These are phyloP conservation scores for Pseudomyrmex cubaensis DNA, from an alignment of 1,140 invertebrate genomes.

Conservation along the genomic window DNA sequence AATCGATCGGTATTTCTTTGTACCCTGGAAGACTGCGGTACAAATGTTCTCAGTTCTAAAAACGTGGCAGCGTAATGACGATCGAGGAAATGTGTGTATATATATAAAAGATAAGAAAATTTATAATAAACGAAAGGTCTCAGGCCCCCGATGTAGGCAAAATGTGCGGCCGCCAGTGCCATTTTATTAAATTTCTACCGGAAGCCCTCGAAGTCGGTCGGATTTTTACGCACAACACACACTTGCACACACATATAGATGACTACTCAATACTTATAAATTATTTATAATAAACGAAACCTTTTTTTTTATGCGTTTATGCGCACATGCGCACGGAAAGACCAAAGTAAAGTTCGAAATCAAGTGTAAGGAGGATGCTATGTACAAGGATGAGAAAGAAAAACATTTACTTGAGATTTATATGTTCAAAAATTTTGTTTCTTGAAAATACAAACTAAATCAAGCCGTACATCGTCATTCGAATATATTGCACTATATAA, in stretches of 20 bases:
- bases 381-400: conserved; percentile 18
- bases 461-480: conserved; percentile 8
- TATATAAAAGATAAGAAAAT: conserved; percentile 17
- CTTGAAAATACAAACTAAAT: conserved; percentile 47
- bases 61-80: neutral
- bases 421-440: conserved; percentile 38
- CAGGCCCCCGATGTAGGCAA: neutral
- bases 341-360: neutral
- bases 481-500: conserved; percentile 29
- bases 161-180: conserved; percentile 27
- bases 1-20: conserved; percentile 66
- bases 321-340: too few relatives aligned
- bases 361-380: conserved; percentile 2
- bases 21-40: conserved; percentile 77
- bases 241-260: too few relatives aligned
- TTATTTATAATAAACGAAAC: too few relatives aligned
- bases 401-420: conserved; percentile 23
- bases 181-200: conserved; percentile 34
- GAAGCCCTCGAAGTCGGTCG: conserved; percentile 53
- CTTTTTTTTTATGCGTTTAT: too few relatives aligned
- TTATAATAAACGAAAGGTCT: conserved; percentile 26
- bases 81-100: conserved; percentile 7
- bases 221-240: neutral
- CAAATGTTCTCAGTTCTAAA: conserved; percentile 58
- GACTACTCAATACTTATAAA: too few relatives aligned